These are phyloP conservation scores for Glaucidium brasilianum DNA, from an alignment of 2,113 vertebrate species.

Conservation along the genomic window DNA sequence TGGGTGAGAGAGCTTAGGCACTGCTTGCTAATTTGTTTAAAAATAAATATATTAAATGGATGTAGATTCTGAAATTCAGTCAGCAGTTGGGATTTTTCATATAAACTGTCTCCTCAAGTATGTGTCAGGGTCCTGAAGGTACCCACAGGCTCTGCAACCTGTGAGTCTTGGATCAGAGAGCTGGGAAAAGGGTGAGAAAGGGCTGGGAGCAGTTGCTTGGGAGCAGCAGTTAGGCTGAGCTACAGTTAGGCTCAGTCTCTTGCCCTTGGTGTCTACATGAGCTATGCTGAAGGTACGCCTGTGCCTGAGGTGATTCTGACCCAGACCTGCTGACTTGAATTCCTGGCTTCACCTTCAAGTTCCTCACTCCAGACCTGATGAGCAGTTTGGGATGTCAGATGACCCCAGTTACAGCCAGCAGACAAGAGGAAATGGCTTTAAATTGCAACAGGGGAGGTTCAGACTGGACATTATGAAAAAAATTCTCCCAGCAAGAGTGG, in stretches of 20 bases:
- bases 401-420: not conserved
- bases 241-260: not conserved
- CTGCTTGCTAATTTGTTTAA: not conserved
- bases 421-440: too few species aligned
- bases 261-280: not conserved
- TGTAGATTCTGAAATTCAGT: not conserved
- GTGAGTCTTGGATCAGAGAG: not conserved
- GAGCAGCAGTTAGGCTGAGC: not conserved
- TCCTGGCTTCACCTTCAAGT: not conserved
- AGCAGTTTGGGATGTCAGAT: not conserved
- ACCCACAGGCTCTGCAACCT: not conserved
- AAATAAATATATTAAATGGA: not conserved
- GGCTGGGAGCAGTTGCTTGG: not conserved
- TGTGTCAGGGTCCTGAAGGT: not conserved
- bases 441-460: too few species aligned
- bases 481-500: too few species aligned
- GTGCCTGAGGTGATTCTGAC: not conserved
- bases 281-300: not conserved
- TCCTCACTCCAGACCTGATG: too few species aligned
- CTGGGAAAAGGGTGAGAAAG: not conserved
- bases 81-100: not conserved
- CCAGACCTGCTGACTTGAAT: not conserved
- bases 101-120: rapidly evolving
- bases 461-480: too few species aligned
- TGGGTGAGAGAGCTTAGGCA: rapidly evolving